Evolutionary conservation across 2,888 invertebrate genomes (phyloP), one percentile per base, ranked within the genome.

Genomic region (Baronia brevicornis): DNA sequence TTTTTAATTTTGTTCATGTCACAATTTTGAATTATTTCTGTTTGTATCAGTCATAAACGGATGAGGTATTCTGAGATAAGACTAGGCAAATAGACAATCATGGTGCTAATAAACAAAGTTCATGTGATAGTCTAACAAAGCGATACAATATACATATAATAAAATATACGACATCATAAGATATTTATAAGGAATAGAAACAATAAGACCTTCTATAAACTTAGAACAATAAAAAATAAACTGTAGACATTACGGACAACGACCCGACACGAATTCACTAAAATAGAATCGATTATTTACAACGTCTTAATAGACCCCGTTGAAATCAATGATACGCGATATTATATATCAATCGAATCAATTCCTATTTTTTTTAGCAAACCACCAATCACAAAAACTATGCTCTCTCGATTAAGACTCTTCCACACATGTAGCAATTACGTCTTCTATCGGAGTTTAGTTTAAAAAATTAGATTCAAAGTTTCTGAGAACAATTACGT

Each of bases 401-500:
- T 31, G 33, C 25, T 31, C 30, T 35, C 33, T 36, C 35, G 36
- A 37, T 41, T 36, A 36, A 43, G 39, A 22, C 13, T 32, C 39
- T 38, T 43, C 51, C 58, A 60, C 60, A 54, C 60, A 59, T 54
- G 55, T 58, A 56, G 60, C 64, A 62, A 71, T 75, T 66, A 70
- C 48, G 50, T 57, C 62, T 62, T 67, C 67, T 59, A 61, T 54
- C 48, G 51, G 48, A 53, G 47, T 44, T 38, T 41, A 51, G 58
- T 56, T 66, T 65, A 61, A 68, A 73, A 73, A 70, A 60, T 57
- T 58, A 47, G 54, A 60, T 58, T 60, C 54, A 46, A 60, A 63
- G 61, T 65, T 78, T 78, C 74, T 74, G 67, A 61, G 69, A 77
- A 77, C 67, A 64, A 75, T 77, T 68, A 69, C 66, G 53, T 53